Evolutionary conservation across 2,888 invertebrate genomes (phyloP).

Genomic region (Sarcophaga variegata): DNA sequence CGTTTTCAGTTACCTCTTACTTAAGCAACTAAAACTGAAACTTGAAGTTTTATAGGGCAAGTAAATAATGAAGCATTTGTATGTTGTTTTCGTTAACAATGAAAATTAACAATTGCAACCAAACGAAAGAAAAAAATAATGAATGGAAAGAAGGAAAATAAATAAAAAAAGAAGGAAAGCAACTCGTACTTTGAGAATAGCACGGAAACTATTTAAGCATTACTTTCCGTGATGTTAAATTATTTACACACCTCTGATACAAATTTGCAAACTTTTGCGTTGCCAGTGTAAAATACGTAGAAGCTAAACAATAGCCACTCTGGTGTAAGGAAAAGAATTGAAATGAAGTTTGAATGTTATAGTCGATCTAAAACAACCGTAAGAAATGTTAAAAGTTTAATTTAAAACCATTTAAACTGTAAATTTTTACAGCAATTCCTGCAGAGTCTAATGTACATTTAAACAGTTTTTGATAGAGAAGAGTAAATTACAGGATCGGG

Average conservation of each 20-base stretch:
- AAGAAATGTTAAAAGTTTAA: not conserved
- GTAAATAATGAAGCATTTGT: slow-evolving; percentile 9
- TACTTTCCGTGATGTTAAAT: slow-evolving; percentile 65
- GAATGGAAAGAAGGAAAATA: too few relatives aligned
- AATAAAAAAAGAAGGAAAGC: too few relatives aligned
- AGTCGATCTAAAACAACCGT: not conserved
- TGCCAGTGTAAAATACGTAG: not conserved
- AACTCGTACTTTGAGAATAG: slow-evolving; percentile 17
- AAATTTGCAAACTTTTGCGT: slow-evolving; percentile 38
- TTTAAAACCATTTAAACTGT: too few relatives aligned
- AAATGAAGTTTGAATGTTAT: not conserved
- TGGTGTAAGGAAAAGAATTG: not conserved
- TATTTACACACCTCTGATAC: slow-evolving; percentile 68
- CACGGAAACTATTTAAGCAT: slow-evolving; percentile 68
- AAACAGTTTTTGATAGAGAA: too few relatives aligned
- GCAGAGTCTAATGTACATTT: too few relatives aligned
- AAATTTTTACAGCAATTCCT: too few relatives aligned
- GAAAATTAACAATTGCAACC: slow-evolving; percentile 35
- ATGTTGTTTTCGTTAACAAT: slow-evolving; percentile 28
- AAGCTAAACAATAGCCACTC: not conserved
- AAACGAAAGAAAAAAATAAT: slow-evolving; percentile 25
- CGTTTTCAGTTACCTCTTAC: too few relatives aligned
- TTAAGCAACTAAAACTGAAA: too few relatives aligned
- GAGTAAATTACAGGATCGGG: too few relatives aligned
- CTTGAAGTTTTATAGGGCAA: too few relatives aligned